Percentiles rank a stretch among this genome's conserved stretches.
These are phyloP conservation scores for Holothuria leucospilota DNA, from an alignment of 53 echinoderm and acorn worm species.

Conservation along the genomic window DNA sequence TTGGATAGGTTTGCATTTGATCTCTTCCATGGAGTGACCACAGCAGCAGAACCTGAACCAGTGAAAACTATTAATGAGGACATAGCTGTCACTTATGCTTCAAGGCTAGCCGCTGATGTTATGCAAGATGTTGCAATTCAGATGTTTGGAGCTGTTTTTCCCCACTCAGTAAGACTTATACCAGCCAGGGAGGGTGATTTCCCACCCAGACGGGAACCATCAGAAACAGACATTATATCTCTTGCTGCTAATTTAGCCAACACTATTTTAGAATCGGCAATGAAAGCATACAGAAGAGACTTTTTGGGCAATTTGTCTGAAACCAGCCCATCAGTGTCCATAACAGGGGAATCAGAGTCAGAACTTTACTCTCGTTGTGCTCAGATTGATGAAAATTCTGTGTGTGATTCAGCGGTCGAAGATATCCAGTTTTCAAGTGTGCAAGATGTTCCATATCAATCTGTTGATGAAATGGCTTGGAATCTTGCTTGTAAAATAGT, in stretches of 20 bases:
- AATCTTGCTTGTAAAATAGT: conserved; percentile 2
- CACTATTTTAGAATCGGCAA: conserved; percentile 84
- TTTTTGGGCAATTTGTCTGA: conserved; percentile 46
- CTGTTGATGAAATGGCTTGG: conserved; percentile 44
- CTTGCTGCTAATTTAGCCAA: conserved; percentile 94
- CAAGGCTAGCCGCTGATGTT: conserved; percentile 72
- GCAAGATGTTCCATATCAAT: neutral
- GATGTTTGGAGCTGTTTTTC: conserved; percentile 73
- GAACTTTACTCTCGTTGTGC: conserved; percentile 28
- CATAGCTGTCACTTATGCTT: conserved; percentile 57
- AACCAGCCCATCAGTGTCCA: conserved; percentile 1
- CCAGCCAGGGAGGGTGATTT: conserved; percentile 49
- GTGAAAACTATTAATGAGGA: neutral
- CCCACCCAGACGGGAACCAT: conserved; percentile 55
- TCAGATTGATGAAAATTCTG: conserved; percentile 43
- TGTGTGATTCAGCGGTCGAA: conserved; percentile 11
- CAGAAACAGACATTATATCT: conserved; percentile 86
- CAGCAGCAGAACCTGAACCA: conserved; percentile 1
- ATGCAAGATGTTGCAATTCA: conserved; percentile 85
- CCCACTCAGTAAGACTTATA: conserved; percentile 49
- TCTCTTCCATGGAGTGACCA: conserved; percentile 65
- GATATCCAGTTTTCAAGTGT: neutral
- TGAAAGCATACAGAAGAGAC: conserved; percentile 81
- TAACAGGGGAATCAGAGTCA: neutral
- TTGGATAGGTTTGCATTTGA: conserved; percentile 86